These are phyloP conservation scores for Papilio helenus DNA, from an alignment of 1,140 invertebrate genomes.

Conservation along the genomic window DNA sequence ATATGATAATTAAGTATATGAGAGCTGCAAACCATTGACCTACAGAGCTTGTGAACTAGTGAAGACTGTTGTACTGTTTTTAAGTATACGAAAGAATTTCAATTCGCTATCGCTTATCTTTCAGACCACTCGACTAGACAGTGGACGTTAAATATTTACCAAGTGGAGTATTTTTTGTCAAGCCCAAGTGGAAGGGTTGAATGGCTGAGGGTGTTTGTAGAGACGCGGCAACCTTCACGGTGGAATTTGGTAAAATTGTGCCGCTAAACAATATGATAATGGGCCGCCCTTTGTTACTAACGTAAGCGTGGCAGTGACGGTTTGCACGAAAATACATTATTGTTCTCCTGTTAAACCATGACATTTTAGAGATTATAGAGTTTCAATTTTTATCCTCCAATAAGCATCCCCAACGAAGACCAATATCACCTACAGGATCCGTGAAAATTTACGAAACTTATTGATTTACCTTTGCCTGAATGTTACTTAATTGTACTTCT, in stretches of 20 bases:
- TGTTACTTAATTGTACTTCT: background rate
- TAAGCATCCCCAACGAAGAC: too few relatives aligned
- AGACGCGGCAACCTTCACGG: constrained; percentile 65
- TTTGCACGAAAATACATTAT: constrained; percentile 44
- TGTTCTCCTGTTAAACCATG: constrained; percentile 5
- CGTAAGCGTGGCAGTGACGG: constrained; percentile 44
- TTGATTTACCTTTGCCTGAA: background rate
- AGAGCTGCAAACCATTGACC: background rate
- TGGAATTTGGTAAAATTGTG: constrained; percentile 69
- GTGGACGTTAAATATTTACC: constrained; percentile 77
- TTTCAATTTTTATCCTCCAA: background rate
- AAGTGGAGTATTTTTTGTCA: constrained; percentile 80
- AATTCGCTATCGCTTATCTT: constrained; percentile 40
- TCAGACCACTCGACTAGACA: constrained; percentile 54
- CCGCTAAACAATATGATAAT: constrained; percentile 56
- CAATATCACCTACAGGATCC: too few relatives aligned
- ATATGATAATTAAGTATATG: too few relatives aligned
- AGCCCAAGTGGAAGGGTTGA: constrained; percentile 79
- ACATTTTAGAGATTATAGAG: background rate
- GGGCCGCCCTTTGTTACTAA: constrained; percentile 47
- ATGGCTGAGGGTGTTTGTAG: constrained; percentile 77
- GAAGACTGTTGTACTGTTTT: background rate
- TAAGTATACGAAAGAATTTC: background rate
- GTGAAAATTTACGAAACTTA: background rate
- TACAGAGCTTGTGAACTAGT: background rate